These are phyloP conservation scores for Epinotia demarniana DNA, from an alignment of 2,888 invertebrate species.

Conservation along the genomic window DNA sequence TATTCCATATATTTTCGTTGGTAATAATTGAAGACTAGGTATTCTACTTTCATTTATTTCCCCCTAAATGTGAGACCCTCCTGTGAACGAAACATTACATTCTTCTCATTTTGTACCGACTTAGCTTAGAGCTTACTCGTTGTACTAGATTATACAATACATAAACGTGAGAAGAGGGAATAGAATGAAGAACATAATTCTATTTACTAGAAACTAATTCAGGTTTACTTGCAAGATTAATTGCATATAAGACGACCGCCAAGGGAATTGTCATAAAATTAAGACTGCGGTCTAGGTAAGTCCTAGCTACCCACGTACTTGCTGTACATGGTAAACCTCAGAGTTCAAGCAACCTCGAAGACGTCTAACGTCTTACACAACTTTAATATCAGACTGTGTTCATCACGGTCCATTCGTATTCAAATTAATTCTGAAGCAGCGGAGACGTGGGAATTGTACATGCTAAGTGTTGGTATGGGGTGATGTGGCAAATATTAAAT, in stretches of 20 bases:
- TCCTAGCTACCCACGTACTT: slow-evolving; percentile 13
- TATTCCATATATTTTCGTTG: background rate
- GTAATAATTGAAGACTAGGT: background rate
- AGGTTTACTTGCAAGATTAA: slow-evolving; percentile 30
- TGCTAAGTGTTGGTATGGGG: slow-evolving; percentile 23
- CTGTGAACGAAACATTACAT: background rate
- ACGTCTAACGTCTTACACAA: slow-evolving; percentile 58
- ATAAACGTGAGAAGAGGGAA: background rate
- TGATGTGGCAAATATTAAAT: background rate
- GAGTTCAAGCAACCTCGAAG: slow-evolving; percentile 44
- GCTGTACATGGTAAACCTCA: slow-evolving; percentile 25
- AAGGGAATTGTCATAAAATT: slow-evolving; percentile 34
- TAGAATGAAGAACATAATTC: slow-evolving; percentile 11
- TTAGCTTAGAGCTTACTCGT: background rate
- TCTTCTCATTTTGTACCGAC: background rate
- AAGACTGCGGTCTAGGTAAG: slow-evolving; percentile 27
- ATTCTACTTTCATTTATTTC: background rate
- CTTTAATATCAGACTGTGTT: slow-evolving; percentile 66
- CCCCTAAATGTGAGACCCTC: background rate
- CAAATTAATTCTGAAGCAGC: slow-evolving; percentile 60
- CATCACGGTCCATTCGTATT: slow-evolving; percentile 71
- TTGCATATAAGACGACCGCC: slow-evolving; percentile 17
- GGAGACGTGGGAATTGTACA: slow-evolving; percentile 35
- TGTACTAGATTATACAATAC: background rate
- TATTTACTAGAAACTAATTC: slow-evolving; percentile 25